These are phyloP conservation scores for Hemicentrotus pulcherrimus DNA, from an alignment of 35 echinoderm and acorn worm genomes.

Conservation along the genomic window DNA sequence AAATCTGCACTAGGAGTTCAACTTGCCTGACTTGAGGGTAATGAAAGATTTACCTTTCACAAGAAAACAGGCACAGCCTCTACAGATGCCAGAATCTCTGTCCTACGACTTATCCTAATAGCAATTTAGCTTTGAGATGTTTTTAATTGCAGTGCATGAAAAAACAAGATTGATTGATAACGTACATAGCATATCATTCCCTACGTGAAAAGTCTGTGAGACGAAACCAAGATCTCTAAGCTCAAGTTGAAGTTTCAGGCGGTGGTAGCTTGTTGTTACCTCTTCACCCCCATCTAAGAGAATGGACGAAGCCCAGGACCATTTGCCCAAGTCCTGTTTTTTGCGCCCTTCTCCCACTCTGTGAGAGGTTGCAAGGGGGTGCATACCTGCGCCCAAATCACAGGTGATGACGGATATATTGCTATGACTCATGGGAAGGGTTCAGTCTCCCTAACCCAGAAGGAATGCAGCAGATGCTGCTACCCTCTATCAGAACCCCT, in stretches of 20 bases:
- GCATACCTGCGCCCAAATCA: constrained; percentile 51
- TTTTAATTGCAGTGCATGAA: not conserved
- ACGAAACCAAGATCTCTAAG: not conserved
- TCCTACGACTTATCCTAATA: not conserved
- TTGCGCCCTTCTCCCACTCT: constrained; percentile 21
- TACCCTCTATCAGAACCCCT: not conserved
- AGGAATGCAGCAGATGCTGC: constrained; percentile 50
- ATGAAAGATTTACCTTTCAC: not conserved
- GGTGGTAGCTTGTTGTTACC: not conserved
- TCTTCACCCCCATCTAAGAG: not conserved
- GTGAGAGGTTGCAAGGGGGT: constrained; percentile 44
- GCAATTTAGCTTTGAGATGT: not conserved
- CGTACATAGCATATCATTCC: not conserved
- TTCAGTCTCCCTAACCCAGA: not conserved
- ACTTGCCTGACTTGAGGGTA: not conserved
- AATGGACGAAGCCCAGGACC: not conserved
- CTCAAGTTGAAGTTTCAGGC: not conserved
- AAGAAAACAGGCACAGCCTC: not conserved
- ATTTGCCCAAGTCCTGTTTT: not conserved
- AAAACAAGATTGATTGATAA: constrained; percentile 5
- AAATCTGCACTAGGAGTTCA: not conserved
- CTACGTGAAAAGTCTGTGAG: not conserved
- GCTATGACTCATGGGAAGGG: constrained; percentile 55
- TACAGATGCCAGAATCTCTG: not conserved
- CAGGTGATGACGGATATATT: constrained; percentile 55